These are phyloP conservation scores for Coregonus sp. DNA, from an alignment of 2,797 vertebrate species.

Conservation along the genomic window DNA sequence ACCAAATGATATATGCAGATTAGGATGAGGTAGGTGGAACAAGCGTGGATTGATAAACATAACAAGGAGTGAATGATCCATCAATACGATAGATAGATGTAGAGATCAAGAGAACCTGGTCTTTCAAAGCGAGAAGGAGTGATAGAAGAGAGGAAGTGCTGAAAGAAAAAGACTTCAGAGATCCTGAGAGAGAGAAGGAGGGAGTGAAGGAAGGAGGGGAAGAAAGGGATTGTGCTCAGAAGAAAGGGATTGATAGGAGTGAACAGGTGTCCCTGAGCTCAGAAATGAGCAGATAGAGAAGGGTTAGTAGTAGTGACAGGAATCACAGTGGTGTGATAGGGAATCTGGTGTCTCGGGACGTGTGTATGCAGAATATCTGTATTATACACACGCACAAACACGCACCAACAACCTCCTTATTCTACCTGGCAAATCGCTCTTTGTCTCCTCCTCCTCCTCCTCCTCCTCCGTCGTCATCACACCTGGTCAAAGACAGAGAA, in stretches of 20 bases:
- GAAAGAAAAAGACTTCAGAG: constrained; percentile 61
- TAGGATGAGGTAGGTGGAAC: constrained; percentile 38
- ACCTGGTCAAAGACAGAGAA: constrained; percentile 70
- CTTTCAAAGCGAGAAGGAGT: constrained; percentile 51
- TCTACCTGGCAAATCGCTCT: constrained; percentile 96
- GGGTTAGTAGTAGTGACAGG: not conserved
- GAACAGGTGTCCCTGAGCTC: constrained; percentile 1
- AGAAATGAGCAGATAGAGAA: too few relatives aligned
- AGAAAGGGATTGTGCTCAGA: not conserved
- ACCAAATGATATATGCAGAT: constrained; percentile 48
- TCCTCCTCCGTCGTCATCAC: constrained; percentile 85
- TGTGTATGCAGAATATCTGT: not conserved
- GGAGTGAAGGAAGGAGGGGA: constrained; percentile 29
- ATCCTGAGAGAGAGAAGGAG: constrained; percentile 63
- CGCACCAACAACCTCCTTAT: not conserved
- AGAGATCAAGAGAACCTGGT: constrained; percentile 40
- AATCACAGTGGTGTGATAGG: too few relatives aligned
- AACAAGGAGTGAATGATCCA: constrained; percentile 45
- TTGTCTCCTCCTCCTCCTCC: constrained; percentile 86
- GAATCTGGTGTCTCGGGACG: too few relatives aligned
- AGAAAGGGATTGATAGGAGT: constrained; percentile 8
- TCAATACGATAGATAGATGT: not conserved
- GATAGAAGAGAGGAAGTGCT: constrained; percentile 61
- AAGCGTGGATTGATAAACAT: constrained; percentile 42
- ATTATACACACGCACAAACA: constrained; percentile 3